Conservation (phyloP, 2,888 invertebrate genomes). For the Plemyria rubiginata region DNA sequence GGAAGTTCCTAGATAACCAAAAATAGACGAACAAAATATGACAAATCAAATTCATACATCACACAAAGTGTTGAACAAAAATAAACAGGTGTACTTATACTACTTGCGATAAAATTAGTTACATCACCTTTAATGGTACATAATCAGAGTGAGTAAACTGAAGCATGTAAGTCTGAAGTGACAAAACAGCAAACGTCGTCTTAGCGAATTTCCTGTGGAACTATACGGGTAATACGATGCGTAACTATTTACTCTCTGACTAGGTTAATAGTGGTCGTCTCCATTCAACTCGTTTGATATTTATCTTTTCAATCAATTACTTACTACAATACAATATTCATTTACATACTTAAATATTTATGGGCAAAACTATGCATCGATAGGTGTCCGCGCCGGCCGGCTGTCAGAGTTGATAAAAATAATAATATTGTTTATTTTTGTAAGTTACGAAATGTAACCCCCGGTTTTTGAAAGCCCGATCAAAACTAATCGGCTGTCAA, state of each 20-base stretch:
- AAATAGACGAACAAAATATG: slow-evolving; percentile 7
- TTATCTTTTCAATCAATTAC: slow-evolving; percentile 24
- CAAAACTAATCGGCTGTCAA: no score
- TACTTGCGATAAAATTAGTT: slow-evolving; percentile 51
- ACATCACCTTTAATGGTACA: slow-evolving; percentile 64
- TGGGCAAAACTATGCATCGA: no score
- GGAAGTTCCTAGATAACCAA: not conserved
- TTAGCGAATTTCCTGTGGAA: slow-evolving; percentile 56
- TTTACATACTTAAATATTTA: not conserved
- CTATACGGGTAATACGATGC: slow-evolving; percentile 51
- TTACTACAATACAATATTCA: not conserved
- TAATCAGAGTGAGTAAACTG: slow-evolving; percentile 66
- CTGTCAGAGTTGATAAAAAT: no score
- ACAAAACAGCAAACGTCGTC: slow-evolving; percentile 59
- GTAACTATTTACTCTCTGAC: slow-evolving; percentile 62
- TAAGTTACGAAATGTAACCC: no score
- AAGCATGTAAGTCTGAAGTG: slow-evolving; percentile 55
- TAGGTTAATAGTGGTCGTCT: slow-evolving; percentile 41
- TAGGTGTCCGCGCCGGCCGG: no score
- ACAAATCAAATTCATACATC: slow-evolving; percentile 40
- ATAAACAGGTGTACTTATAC: slow-evolving; percentile 18
- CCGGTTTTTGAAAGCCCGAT: no score
- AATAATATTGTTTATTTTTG: no score
- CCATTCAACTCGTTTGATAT: slow-evolving; percentile 26
- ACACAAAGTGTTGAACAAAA: slow-evolving; percentile 10